These are phyloP conservation scores for Oreotrochilus melanogaster DNA, from an alignment of 2,113 vertebrate species.

Conservation along the genomic window DNA sequence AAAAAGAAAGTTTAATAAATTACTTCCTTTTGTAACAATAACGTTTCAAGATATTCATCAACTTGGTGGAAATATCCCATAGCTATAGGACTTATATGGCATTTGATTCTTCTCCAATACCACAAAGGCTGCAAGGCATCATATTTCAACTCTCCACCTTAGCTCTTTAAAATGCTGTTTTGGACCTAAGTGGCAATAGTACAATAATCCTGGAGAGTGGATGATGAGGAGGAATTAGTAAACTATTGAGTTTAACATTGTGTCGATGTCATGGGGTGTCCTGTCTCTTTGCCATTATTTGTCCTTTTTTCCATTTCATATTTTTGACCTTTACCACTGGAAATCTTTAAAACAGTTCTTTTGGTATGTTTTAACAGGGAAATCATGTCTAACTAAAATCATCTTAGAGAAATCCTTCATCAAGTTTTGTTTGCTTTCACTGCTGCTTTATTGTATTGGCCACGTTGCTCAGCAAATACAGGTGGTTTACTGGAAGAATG, in stretches of 20 bases:
- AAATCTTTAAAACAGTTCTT: constrained; percentile 1
- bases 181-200: constrained; percentile 35
- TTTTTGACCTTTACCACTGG: not conserved
- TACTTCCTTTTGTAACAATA: constrained; percentile 82
- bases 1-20: constrained; percentile 82
- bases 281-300: constrained; percentile 23
- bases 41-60: constrained; percentile 81
- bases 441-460: not conserved
- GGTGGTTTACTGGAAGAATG: not conserved
- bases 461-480: constrained; percentile 6
- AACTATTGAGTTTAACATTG: not conserved
- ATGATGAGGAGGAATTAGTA: not conserved
- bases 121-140: constrained; percentile 61
- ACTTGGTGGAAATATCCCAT: constrained; percentile 75
- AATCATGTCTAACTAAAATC: constrained; percentile 4
- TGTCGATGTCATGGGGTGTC: not conserved
- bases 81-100: constrained; percentile 69
- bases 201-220: not conserved
- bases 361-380: not conserved
- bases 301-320: not conserved
- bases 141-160: constrained; percentile 66
- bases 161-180: constrained; percentile 66
- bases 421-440: not conserved
- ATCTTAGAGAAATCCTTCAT: not conserved
- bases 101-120: constrained; percentile 75